phyloP scores from a whole-genome alignment of 2,797 vertebrate genomes.

The Geotrypetes seraphini region DNA sequence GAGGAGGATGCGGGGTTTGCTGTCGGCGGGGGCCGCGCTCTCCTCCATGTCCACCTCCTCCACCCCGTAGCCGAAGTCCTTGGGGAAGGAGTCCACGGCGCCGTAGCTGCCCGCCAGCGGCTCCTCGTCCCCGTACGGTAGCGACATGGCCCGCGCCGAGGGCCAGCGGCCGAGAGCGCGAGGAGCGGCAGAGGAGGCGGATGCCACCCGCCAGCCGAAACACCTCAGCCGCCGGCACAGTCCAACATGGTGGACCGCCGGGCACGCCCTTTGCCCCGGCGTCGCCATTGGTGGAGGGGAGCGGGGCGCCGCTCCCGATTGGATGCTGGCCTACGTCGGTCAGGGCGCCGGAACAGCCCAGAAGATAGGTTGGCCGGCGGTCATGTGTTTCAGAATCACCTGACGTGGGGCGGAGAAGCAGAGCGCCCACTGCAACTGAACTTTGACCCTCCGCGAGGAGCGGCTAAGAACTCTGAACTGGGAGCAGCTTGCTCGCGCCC shows the following conservation, averaged over 20 bases:
- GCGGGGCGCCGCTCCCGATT: slow-evolving; percentile 26
- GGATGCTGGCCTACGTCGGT: slow-evolving; percentile 31
- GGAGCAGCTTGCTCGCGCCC: too few species aligned
- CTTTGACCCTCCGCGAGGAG: neutral
- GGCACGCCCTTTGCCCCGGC: neutral
- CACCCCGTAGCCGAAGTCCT: slow-evolving; percentile 94
- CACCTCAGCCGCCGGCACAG: slow-evolving; percentile 33
- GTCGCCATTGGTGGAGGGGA: slow-evolving; percentile 35
- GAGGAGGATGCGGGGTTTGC: slow-evolving; percentile 86
- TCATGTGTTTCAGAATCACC: slow-evolving; percentile 71
- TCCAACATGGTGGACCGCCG: slow-evolving; percentile 22
- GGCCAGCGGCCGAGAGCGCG: slow-evolving; percentile 1
- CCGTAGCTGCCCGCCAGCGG: slow-evolving; percentile 82
- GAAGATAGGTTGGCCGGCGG: slow-evolving; percentile 27
- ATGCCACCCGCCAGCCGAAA: too few species aligned
- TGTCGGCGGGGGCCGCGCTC: slow-evolving; percentile 66
- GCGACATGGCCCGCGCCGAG: slow-evolving; percentile 67
- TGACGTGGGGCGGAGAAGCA: slow-evolving; percentile 45
- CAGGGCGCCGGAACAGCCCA: slow-evolving; percentile 1
- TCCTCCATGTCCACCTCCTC: slow-evolving; percentile 87
- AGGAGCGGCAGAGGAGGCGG: too few species aligned
- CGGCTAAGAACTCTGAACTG: too few species aligned
- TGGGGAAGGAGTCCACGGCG: slow-evolving; percentile 85
- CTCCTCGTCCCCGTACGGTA: slow-evolving; percentile 72
- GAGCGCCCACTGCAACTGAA: neutral